Percentiles rank a stretch among this genome's conserved stretches.
Conservation (phyloP, 2,888 invertebrate genomes). For the Apodemia mormo region DNA sequence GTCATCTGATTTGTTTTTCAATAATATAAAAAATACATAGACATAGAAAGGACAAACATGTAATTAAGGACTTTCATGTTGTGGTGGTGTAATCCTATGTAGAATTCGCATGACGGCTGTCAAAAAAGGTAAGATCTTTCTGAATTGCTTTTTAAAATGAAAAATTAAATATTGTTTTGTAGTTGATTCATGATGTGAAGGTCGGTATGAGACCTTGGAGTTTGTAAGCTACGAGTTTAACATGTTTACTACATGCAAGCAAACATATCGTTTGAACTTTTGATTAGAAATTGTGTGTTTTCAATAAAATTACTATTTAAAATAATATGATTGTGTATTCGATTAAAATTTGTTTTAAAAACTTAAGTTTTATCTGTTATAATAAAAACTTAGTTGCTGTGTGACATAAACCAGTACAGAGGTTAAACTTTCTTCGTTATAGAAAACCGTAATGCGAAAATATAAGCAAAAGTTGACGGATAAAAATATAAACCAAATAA, state of each 20-base stretch:
- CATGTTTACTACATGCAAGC: slow-evolving; percentile 32
- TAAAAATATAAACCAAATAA: too few relatives aligned
- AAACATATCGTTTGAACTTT: slow-evolving; percentile 48
- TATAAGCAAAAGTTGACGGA: too few relatives aligned
- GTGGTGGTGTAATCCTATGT: slow-evolving; percentile 6
- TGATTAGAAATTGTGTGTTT: slow-evolving; percentile 47
- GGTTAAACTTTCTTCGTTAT: background rate
- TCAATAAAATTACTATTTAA: background rate
- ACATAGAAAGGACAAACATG: slow-evolving; percentile 3
- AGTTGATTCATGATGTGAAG: background rate
- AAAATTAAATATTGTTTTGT: slow-evolving; percentile 8
- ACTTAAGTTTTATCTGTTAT: background rate
- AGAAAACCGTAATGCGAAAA: too few relatives aligned
- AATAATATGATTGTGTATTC: too few relatives aligned
- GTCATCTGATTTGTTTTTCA: background rate
- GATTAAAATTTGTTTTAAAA: background rate
- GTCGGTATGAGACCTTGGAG: slow-evolving; percentile 9
- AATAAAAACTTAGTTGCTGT: background rate
- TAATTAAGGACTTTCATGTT: slow-evolving; percentile 4
- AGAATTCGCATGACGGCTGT: slow-evolving; percentile 14
- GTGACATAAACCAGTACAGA: background rate
- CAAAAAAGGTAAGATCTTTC: slow-evolving; percentile 16
- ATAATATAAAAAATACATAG: background rate
- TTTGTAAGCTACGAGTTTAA: background rate
- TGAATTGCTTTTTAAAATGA: slow-evolving; percentile 1